Base-by-base conservation (phyloP, 2,113 vertebrate species). In the Rafetus swinhoei region DNA sequence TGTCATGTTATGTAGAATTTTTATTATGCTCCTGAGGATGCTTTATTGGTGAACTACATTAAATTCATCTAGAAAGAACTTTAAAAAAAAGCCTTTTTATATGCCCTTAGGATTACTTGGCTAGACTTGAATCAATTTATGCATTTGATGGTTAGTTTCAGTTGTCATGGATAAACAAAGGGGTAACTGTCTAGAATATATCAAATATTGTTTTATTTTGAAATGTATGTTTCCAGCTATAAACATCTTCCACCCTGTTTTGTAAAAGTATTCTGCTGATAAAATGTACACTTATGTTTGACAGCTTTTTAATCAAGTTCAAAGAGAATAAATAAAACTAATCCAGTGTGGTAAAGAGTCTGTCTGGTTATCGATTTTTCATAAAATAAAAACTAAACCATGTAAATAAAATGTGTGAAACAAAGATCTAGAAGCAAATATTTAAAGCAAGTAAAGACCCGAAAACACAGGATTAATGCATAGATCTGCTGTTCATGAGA, bases 221-320 rank as follows among this genome's bases (percentile, higher is more conserved):
- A 97, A 98, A 98, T 98, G 95, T 97, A 93, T 97, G 93, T 96
- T 97, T 97, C 96, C 96, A 95, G 90, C 95, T 97, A 97, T 97
- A 96, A 89, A 97, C 90, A 94, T 97, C 93, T 89, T 88, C 95
- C 95, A 94, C 86, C 82, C 72, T 90, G 89, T 98, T 98, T 98
- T 98, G 96, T 97, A 95, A 96, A 97, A 97, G 94, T 97, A 97
- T 97, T 97, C 96, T 96, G 95, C 96, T 96, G 97, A 98, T 98
- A 98, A 97, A 98, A 97, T 97, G 96, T 98, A 97, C 97, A 97
- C 95, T 98, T 98, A 87, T 93, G 95, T 98, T 97, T 98, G 97
- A 98, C 97, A 98, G 97, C 96, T 94, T 98, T 98, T 98, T 98
- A 98, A 98, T 98, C 97, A 98, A 98, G 98, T 98, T 98, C 97